phyloP scores from a whole-genome alignment of 2,888 invertebrate genomes.

The Diabrotica balteata region DNA sequence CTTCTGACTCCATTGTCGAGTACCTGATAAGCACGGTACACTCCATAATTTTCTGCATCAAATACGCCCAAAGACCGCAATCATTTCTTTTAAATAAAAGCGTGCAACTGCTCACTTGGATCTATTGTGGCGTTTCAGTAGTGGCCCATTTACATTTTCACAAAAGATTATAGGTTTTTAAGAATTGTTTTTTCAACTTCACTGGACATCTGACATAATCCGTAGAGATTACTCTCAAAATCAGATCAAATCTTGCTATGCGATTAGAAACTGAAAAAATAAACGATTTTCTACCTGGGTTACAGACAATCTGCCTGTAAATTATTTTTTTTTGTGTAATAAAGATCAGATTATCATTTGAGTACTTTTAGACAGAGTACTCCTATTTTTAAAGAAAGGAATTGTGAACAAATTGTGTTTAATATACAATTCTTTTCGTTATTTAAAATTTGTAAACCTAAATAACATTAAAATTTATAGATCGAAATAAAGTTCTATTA shows the following conservation, averaged over 20 bases:
- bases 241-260: constrained; percentile 28
- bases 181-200: constrained; percentile 28
- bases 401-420: too few species aligned
- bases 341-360: constrained; percentile 3
- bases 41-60: constrained; percentile 24
- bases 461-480: too few species aligned
- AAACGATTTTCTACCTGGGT: constrained; percentile 21
- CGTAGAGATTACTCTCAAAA: constrained; percentile 28
- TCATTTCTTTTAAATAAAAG: constrained; percentile 21
- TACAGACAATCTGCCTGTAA: constrained; percentile 12
- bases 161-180: constrained; percentile 33
- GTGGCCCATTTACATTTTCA: constrained; percentile 30
- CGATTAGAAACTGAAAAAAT: constrained; percentile 24
- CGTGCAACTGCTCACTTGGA: constrained; percentile 27
- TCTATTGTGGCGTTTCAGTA: constrained; percentile 32
- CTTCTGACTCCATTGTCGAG: constrained; percentile 15
- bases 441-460: too few species aligned
- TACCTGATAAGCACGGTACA: constrained; percentile 14
- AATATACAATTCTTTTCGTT: too few species aligned
- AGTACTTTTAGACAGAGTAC: too few species aligned
- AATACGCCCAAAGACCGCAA: constrained; percentile 24
- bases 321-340: constrained; percentile 10
- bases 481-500: too few species aligned
- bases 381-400: too few species aligned
- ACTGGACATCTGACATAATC: constrained; percentile 26